Evolutionary conservation across 2,113 vertebrate species (phyloP), one percentile per base, ranked within the genome.

Genomic region (Dermatemys mawii): DNA sequence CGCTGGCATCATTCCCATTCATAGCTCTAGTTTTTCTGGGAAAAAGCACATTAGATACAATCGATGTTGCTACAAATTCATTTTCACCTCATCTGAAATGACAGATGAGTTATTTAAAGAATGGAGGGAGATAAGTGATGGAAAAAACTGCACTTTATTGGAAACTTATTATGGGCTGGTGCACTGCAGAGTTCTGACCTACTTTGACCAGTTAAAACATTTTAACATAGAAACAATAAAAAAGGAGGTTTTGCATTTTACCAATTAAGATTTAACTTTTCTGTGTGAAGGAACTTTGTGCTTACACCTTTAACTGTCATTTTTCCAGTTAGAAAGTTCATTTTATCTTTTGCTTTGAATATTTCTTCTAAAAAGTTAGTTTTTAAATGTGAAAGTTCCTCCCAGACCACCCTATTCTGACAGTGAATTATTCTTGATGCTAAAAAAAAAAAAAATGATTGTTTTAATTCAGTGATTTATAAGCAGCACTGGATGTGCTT

Each of bases 11-110:
- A 88, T 93, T 17, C 98, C 99, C 75, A 98, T 97, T 5, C 99
- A 99, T 94, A 99, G 98, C 89, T 98, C 99, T 88, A 98, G 99
- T 0, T 99, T 99, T 83, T 98, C 99, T 1, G 99, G 99, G 73
- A 97, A 97, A 2, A 98, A 94, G 38, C 99, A 99, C 82, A 96
- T 99, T 92, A 98, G 97, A 70, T 99, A 99, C 95, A 99, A 99
- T 29, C 96, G 97, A 70, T 99, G 99, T 98, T 99, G 99, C 97
- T 99, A 99, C 79, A 98, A 97, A 87, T 99, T 99, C 93, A 98
- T 99, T 92, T 99, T 99, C 97, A 99, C 98, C 95, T 99, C 99
- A 13, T 98, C 98, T 1, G 89, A 90, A 78, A 90, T 98, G 91
- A 83, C 81, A 6, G 96, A 96, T 0, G 98, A 99, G 96, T 96